phyloP scores from a whole-genome alignment of 2,888 invertebrate species.

The Rosalia funebris region DNA sequence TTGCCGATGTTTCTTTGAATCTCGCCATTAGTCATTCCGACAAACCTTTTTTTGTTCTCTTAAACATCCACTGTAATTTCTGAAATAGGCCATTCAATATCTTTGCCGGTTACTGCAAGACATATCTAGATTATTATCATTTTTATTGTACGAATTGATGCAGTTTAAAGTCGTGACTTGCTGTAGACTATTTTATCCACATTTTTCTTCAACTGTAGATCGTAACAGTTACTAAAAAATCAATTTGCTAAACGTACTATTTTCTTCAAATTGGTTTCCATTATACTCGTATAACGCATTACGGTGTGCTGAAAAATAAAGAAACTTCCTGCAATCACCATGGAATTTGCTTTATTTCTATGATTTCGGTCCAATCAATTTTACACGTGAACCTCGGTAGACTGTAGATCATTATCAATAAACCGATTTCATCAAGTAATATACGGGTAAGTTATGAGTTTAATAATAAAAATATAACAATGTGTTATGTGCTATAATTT shows the following conservation, averaged over 20 bases:
- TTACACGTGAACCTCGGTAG: neutral
- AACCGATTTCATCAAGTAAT: neutral
- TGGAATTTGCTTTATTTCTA: slow-evolving; percentile 9
- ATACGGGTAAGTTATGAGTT: neutral
- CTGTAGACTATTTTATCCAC: slow-evolving; percentile 33
- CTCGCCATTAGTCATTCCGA: slow-evolving; percentile 29
- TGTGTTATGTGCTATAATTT: neutral
- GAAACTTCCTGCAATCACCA: slow-evolving; percentile 8
- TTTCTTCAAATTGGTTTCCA: slow-evolving; percentile 30
- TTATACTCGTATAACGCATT: slow-evolving; percentile 28
- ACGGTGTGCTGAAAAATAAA: slow-evolving; percentile 7
- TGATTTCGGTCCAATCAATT: slow-evolving; percentile 13
- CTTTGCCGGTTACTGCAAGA: slow-evolving; percentile 43
- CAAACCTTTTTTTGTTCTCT: slow-evolving; percentile 25
- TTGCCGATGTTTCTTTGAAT: slow-evolving; percentile 25
- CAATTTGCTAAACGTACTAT: slow-evolving; percentile 22
- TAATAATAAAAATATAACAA: neutral
- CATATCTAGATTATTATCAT: slow-evolving; percentile 44
- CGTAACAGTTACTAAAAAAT: slow-evolving; percentile 20
- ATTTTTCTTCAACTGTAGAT: slow-evolving; percentile 21
- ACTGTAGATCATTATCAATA: slow-evolving; percentile 1
- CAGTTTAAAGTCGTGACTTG: slow-evolving; percentile 48
- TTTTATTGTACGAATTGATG: slow-evolving; percentile 50
- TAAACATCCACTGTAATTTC: slow-evolving; percentile 36
- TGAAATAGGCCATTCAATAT: slow-evolving; percentile 40